Conservation (phyloP, 2,113 vertebrate genomes). For the Diadophis punctatus region DNA sequence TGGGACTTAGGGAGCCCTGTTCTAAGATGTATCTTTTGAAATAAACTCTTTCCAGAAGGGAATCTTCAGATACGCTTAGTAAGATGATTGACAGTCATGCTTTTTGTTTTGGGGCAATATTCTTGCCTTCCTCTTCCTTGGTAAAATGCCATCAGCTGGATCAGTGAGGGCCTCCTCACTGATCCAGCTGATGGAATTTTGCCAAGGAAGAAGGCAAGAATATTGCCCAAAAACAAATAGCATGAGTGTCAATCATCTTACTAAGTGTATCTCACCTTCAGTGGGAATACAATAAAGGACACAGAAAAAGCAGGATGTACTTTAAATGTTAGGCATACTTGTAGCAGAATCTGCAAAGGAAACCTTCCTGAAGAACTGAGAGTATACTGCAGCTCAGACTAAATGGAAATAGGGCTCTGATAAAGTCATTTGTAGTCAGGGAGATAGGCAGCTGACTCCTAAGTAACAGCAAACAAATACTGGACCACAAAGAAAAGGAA, state of each 20-base stretch:
- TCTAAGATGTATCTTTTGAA: neutral
- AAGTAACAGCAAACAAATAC: neutral
- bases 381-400: neutral
- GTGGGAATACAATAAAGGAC: neutral
- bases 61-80: neutral
- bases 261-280: neutral
- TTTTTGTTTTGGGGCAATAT: too few relatives aligned
- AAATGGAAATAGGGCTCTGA: neutral
- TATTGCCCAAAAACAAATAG: neutral
- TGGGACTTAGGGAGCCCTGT: neutral
- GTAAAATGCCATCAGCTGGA: too few relatives aligned
- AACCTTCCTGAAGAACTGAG: neutral
- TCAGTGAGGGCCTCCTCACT: neutral
- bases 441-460: neutral
- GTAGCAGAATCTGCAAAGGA: neutral
- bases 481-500: neutral
- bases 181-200: neutral
- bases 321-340: neutral
- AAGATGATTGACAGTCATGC: too few relatives aligned
- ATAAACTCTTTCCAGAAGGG: neutral
- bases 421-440: neutral
- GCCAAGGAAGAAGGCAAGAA: neutral
- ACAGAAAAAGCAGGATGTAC: neutral
- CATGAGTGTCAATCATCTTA: neutral
- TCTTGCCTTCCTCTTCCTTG: too few relatives aligned